These are phyloP conservation scores for Vulpes ferrilata DNA, from an alignment of 2,113 vertebrate genomes.

Conservation along the genomic window DNA sequence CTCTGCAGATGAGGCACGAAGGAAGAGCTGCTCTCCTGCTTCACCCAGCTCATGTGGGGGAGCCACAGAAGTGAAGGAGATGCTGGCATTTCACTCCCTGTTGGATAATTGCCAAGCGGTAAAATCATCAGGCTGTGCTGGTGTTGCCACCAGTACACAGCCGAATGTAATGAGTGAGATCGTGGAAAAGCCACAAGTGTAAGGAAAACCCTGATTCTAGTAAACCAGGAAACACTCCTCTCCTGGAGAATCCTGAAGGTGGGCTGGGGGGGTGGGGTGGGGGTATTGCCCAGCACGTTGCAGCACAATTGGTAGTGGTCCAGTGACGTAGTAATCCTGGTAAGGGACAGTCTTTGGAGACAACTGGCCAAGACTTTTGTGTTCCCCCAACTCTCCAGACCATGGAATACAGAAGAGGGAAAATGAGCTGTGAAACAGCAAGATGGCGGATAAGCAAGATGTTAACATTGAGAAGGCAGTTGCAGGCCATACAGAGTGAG, in stretches of 20 bases:
- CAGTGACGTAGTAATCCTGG: not conserved
- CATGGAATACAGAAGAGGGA: not conserved
- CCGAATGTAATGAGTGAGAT: not conserved
- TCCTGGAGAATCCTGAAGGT: not conserved
- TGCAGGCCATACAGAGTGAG: rapidly evolving
- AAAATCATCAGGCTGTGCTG: not conserved
- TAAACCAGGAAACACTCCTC: not conserved
- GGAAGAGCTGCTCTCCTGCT: not conserved
- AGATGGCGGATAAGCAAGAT: not conserved
- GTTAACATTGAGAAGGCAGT: not conserved
- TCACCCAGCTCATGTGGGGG: not conserved
- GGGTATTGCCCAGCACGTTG: not conserved
- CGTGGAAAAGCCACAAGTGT: not conserved
- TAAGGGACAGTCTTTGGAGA: not conserved
- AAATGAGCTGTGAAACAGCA: not conserved
- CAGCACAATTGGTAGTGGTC: not conserved
- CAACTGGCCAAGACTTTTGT: not conserved
- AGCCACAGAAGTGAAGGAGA: not conserved
- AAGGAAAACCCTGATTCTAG: not conserved
- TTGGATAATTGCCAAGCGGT: not conserved
- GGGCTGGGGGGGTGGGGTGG: not conserved
- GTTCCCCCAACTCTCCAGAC: not conserved
- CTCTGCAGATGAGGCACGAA: not conserved
- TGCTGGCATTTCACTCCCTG: not conserved
- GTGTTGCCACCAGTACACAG: not conserved